Percentiles rank a stretch among this genome's conserved stretches.
phyloP scores from a whole-genome alignment of 2,888 invertebrate species.

The Morinoia aosen region DNA sequence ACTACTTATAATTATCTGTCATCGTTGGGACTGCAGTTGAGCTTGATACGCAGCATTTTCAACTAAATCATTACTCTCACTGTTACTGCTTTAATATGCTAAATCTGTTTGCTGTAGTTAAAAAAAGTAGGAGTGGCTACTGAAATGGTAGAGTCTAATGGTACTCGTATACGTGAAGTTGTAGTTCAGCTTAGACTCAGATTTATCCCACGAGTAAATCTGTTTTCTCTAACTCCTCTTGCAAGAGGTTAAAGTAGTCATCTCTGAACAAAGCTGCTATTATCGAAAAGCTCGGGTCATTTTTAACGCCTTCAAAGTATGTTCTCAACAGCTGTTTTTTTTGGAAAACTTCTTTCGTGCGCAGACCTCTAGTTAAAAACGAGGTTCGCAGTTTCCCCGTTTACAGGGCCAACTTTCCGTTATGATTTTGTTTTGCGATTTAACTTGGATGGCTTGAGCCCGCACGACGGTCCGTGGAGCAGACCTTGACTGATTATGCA shows the following conservation, averaged over 20 bases:
- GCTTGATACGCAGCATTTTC: not conserved
- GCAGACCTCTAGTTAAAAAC: not conserved
- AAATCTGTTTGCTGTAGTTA: not conserved
- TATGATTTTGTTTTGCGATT: not conserved
- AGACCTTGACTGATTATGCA: conserved; percentile 1
- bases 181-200: no score
- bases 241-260: not conserved
- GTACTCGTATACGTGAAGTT: no score
- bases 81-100: not conserved
- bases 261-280: not conserved
- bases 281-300: not conserved
- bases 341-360: not conserved
- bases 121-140: not conserved
- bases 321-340: not conserved
- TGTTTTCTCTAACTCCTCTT: not conserved
- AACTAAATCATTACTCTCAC: not conserved
- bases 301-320: not conserved
- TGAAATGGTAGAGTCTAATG: not conserved
- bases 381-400: not conserved
- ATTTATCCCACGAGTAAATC: not conserved
- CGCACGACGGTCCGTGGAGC: not conserved
- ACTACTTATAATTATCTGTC: not conserved
- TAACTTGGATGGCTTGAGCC: not conserved
- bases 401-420: not conserved
- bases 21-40: not conserved